A percentile compares a stretch with the other conserved stretches of the same genome.
Evolutionary conservation across 1,140 invertebrate genomes (phyloP).

Genomic region (Neocloeon triangulifer): DNA sequence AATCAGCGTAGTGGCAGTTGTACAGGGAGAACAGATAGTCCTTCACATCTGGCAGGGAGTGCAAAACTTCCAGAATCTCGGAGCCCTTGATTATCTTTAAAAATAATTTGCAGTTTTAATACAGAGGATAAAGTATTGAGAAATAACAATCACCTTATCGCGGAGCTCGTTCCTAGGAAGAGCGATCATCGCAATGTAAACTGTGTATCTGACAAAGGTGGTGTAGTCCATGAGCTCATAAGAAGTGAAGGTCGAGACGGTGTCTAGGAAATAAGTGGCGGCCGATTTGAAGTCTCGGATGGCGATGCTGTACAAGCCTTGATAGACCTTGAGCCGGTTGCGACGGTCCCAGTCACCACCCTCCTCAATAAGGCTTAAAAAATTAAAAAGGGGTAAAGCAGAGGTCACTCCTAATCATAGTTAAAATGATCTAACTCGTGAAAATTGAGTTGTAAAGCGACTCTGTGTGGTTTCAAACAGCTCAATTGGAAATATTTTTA

Average conservation of each 20-base stretch:
- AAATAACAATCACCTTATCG: constrained; percentile 37
- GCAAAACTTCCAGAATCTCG: constrained; percentile 87
- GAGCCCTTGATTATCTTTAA: constrained; percentile 64
- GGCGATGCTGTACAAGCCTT: constrained; percentile 88
- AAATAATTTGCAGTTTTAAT: constrained; percentile 4
- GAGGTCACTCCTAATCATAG: too few species aligned
- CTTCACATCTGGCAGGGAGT: constrained; percentile 65
- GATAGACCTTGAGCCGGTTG: constrained; percentile 88
- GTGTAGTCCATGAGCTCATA: constrained; percentile 97
- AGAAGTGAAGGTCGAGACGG: constrained; percentile 97
- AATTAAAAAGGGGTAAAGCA: constrained; percentile 9
- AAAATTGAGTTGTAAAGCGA: too few species aligned
- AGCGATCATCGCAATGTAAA: constrained; percentile 68
- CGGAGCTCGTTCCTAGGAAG: constrained; percentile 59
- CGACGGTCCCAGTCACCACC: constrained; percentile 98
- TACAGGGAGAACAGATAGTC: constrained; percentile 89
- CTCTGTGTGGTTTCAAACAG: too few species aligned
- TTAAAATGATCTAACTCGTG: too few species aligned
- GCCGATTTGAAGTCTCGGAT: constrained; percentile 92
- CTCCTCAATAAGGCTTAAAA: constrained; percentile 73
- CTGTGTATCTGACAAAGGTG: constrained; percentile 75
- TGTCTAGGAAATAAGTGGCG: constrained; percentile 87
- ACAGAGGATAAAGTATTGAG: background rate
- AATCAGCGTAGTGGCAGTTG: constrained; percentile 91
- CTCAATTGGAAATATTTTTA: too few species aligned